Percentiles rank a stretch among this genome's conserved stretches.
phyloP scores from a whole-genome alignment of 1,140 invertebrate genomes.

The Pogonus chalceus region DNA sequence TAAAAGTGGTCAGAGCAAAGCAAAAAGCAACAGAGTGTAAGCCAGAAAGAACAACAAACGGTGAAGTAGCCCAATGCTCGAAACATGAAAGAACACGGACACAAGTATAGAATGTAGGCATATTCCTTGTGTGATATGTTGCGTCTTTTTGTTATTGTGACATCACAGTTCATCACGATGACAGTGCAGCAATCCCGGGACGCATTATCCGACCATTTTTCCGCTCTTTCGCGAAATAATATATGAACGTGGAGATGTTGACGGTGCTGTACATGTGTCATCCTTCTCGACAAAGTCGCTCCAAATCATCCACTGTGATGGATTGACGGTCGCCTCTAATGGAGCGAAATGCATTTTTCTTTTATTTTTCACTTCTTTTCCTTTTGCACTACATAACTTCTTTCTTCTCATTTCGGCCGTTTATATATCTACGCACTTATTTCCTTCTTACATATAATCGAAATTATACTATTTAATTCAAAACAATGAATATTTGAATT shows the following conservation, averaged over 20 bases:
- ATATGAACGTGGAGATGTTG: not conserved
- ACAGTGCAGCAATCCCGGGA: not conserved
- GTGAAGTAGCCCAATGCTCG: too few species aligned
- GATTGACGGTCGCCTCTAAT: not conserved
- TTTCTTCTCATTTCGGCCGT: too few species aligned
- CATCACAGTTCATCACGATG: slow-evolving; percentile 4
- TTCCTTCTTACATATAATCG: too few species aligned
- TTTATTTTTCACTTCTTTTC: not conserved
- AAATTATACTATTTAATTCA: too few species aligned
- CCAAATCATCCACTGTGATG: not conserved
- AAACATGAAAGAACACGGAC: too few species aligned
- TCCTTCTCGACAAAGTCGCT: not conserved
- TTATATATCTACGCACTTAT: too few species aligned
- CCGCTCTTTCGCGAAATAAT: not conserved
- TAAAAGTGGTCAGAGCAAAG: too few species aligned
- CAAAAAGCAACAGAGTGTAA: too few species aligned
- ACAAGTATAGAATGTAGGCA: too few species aligned
- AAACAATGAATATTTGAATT: too few species aligned
- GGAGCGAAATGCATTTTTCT: not conserved
- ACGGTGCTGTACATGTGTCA: slow-evolving; percentile 1
- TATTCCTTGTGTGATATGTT: not conserved
- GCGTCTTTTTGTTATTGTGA: slow-evolving; percentile 2
- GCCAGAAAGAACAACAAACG: too few species aligned
- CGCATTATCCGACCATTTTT: slow-evolving; percentile 1
- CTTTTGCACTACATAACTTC: too few species aligned